Conservation (phyloP, 2,113 vertebrate genomes). For the Mirza zaza region DNA sequence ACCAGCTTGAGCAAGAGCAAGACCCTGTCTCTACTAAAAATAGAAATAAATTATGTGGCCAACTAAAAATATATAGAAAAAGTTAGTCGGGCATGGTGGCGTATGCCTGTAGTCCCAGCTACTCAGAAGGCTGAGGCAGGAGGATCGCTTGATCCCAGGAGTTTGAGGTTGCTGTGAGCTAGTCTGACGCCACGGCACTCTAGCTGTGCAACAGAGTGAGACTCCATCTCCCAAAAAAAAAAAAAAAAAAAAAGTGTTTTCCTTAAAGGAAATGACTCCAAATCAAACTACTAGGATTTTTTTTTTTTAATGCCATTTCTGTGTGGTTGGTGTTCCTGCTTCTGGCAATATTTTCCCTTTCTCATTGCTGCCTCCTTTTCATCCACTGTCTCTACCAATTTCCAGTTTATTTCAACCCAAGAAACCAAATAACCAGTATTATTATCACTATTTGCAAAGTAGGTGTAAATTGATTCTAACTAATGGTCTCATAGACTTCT, state of each 20-base stretch:
- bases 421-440: constrained; percentile 7
- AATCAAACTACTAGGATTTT: neutral
- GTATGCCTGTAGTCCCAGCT: too few relatives aligned
- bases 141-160: too few relatives aligned
- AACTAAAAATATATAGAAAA: too few relatives aligned
- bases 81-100: too few relatives aligned
- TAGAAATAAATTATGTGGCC: too few relatives aligned
- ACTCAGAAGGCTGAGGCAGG: too few relatives aligned
- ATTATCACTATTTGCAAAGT: neutral
- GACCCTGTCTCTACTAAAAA: too few relatives aligned
- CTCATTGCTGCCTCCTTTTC: neutral
- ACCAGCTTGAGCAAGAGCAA: too few relatives aligned
- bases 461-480: neutral
- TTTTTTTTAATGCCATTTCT: neutral
- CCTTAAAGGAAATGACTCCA: neutral
- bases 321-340: neutral
- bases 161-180: too few relatives aligned
- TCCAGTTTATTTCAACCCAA: constrained; percentile 52
- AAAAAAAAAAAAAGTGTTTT: neutral
- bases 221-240: too few relatives aligned
- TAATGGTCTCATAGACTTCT: neutral
- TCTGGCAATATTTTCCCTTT: neutral
- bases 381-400: neutral
- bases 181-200: too few relatives aligned
- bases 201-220: too few relatives aligned